Percentiles rank a stretch among this genome's conserved stretches.
Evolutionary conservation across 2,113 vertebrate genomes (phyloP).

Genomic region (Bostrychus sinensis): DNA sequence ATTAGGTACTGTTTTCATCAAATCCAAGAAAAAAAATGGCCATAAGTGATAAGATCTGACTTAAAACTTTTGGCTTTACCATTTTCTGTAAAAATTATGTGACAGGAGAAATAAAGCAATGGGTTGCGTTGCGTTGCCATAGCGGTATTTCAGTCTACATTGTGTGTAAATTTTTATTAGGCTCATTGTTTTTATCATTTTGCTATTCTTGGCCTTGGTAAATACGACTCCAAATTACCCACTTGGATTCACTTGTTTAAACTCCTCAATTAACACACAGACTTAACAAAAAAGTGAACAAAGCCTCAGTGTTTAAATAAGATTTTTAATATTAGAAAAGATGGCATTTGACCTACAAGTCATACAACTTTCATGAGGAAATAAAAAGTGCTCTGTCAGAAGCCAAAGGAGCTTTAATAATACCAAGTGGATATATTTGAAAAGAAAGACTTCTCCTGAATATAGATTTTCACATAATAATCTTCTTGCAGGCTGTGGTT

Average conservation of each 20-base stretch:
- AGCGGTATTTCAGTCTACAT: conserved; percentile 4
- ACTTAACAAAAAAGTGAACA: conserved; percentile 8
- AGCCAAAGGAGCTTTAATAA: conserved; percentile 3
- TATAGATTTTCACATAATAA: conserved; percentile 14
- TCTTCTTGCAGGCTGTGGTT: neutral
- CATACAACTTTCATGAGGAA: conserved; percentile 15
- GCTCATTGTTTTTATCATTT: conserved; percentile 20
- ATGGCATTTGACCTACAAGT: conserved; percentile 7
- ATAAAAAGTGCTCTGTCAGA: conserved; percentile 11
- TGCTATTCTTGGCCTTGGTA: conserved; percentile 7
- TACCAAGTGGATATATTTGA: conserved; percentile 13
- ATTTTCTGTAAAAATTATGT: conserved; percentile 4
- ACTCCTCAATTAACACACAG: neutral
- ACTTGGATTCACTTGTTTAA: neutral
- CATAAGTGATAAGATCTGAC: too few species aligned
- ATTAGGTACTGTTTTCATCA: too few species aligned
- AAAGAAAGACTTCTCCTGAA: neutral
- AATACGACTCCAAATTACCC: conserved; percentile 12
- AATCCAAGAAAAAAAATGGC: neutral
- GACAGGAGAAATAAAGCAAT: conserved; percentile 1
- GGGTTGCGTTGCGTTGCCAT: conserved; percentile 14
- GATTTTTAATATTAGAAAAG: conserved; percentile 15
- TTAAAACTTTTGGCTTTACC: neutral
- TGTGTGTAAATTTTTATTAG: neutral
- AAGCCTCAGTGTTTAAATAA: conserved; percentile 4